These are phyloP conservation scores for Agapornis roseicollis DNA, from an alignment of 2,113 vertebrate genomes.

Conservation along the genomic window DNA sequence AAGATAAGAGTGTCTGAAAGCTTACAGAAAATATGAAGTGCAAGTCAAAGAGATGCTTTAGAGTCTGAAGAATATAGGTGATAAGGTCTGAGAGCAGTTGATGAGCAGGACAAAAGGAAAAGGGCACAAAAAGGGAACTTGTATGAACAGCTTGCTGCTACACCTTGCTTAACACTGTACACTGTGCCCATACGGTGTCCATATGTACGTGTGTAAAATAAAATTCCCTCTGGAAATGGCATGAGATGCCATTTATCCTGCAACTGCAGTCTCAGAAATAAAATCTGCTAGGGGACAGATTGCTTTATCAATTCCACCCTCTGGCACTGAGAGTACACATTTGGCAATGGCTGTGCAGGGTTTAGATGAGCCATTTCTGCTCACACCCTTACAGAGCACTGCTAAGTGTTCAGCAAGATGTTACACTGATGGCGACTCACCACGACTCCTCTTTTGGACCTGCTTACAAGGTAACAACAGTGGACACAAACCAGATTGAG, in stretches of 20 bases:
- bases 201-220: neutral
- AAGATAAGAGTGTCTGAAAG: neutral
- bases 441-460: neutral
- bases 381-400: neutral
- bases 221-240: constrained; percentile 9
- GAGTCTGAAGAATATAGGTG: neutral
- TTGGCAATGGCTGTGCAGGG: neutral
- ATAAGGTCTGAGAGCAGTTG: neutral
- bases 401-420: neutral
- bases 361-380: neutral
- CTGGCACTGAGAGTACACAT: neutral
- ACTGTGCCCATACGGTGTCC: neutral
- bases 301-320: neutral
- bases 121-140: neutral
- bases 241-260: neutral
- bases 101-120: neutral
- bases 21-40: neutral
- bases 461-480: neutral
- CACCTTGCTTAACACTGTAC: neutral
- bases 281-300: neutral
- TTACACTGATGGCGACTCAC: neutral
- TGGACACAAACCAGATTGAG: neutral
- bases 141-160: neutral
- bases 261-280: neutral
- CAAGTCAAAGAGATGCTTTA: neutral